A percentile compares a stretch with the other conserved stretches of the same genome.
These are phyloP conservation scores for Chrysopa pallens DNA, from an alignment of 1,140 invertebrate species.

Conservation along the genomic window DNA sequence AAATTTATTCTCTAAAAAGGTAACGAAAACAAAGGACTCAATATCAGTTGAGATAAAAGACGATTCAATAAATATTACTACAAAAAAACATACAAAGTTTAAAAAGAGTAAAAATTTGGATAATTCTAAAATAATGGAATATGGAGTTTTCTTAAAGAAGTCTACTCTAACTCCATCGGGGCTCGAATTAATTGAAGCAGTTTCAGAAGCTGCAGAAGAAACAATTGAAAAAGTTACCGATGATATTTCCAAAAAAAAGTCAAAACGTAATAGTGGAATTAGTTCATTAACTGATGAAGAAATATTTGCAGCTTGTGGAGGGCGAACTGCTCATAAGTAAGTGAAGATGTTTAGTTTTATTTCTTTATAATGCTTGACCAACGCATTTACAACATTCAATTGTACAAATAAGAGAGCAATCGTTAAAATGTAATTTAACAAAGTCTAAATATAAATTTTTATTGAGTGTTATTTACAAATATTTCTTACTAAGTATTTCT, in stretches of 20 bases:
- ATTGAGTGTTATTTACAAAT: too few species aligned
- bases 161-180: constrained; percentile 19
- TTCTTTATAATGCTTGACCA: too few species aligned
- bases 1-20: too few species aligned
- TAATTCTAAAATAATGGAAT: constrained; percentile 12
- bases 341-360: constrained; percentile 6
- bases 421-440: too few species aligned
- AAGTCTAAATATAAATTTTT: too few species aligned
- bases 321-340: constrained; percentile 65
- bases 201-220: constrained; percentile 9
- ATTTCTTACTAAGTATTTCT: too few species aligned
- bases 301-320: constrained; percentile 54
- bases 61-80: constrained; percentile 27
- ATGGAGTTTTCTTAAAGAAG: constrained; percentile 34
- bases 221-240: constrained; percentile 6
- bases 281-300: constrained; percentile 50
- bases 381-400: too few species aligned
- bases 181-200: constrained; percentile 10
- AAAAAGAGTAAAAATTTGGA: constrained; percentile 18
- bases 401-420: too few species aligned
- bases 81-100: constrained; percentile 25
- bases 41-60: constrained; percentile 13
- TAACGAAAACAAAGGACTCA: too few species aligned
- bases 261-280: constrained; percentile 16
- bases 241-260: constrained; percentile 6